Evolutionary conservation across 2,888 invertebrate genomes (phyloP).

Genomic region (Mesorhabditis spiculigera): DNA sequence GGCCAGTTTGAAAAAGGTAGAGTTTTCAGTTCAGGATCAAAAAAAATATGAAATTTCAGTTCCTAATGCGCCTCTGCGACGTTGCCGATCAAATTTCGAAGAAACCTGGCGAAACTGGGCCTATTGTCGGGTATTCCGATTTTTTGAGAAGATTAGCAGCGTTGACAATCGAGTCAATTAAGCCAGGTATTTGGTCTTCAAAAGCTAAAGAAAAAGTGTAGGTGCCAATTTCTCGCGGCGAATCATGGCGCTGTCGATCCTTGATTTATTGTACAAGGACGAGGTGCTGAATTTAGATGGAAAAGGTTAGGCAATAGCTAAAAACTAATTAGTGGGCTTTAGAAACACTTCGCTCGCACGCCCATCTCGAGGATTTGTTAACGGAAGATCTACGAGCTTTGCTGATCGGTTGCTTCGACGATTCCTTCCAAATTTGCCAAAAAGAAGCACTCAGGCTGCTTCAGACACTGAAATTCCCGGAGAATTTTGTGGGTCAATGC

Average conservation of each 20-base stretch:
- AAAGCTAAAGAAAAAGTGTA: not conserved
- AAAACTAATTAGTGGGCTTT: not conserved
- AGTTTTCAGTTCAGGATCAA: not conserved
- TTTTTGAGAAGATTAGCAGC: constrained; percentile 16
- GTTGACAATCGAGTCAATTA: constrained; percentile 26
- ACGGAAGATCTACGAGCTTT: constrained; percentile 17
- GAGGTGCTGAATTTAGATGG: constrained; percentile 17
- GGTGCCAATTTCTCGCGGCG: constrained; percentile 32
- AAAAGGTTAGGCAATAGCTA: constrained; percentile 14
- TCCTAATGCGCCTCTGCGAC: constrained; percentile 12
- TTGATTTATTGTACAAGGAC: constrained; percentile 25
- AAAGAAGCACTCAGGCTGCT: constrained; percentile 17
- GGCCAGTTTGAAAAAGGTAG: constrained; percentile 24
- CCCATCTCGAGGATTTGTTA: constrained; percentile 17
- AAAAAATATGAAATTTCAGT: not conserved
- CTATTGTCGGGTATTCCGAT: not conserved
- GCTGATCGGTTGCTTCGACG: constrained; percentile 27
- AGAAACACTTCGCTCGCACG: not conserved
- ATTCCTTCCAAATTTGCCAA: constrained; percentile 32
- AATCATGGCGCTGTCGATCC: constrained; percentile 27
- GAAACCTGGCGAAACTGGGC: not conserved
- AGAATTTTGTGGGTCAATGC: constrained; percentile 7
- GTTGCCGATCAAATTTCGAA: constrained; percentile 1
- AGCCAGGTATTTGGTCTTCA: not conserved
- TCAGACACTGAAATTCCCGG: constrained; percentile 19